Percentiles rank a stretch among this genome's conserved stretches.
Evolutionary conservation across 2,888 invertebrate genomes (phyloP).

Genomic region (Copidosoma aretas): DNA sequence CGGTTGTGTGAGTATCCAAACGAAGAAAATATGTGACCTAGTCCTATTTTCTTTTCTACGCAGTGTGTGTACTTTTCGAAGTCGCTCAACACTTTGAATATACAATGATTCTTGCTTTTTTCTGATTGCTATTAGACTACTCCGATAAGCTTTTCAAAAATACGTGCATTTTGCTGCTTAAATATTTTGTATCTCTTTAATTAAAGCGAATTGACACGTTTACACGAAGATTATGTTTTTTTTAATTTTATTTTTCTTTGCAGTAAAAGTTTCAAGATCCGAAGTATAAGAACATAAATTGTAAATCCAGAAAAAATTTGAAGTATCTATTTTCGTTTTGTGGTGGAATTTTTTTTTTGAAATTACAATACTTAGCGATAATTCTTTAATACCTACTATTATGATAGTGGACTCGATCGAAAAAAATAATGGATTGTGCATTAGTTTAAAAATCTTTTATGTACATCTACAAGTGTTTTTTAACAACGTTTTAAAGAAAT

Average conservation of each 20-base stretch:
- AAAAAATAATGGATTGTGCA: conserved; percentile 16
- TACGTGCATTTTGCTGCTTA: conserved; percentile 30
- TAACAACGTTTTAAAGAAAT: not conserved
- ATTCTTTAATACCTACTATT: conserved; percentile 5
- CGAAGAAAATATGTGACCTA: too few relatives aligned
- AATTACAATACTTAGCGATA: conserved; percentile 12
- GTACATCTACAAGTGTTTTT: conserved; percentile 13
- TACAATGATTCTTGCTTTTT: conserved; percentile 12
- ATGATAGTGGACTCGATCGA: conserved; percentile 10
- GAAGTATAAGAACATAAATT: conserved; percentile 36
- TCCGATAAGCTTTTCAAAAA: conserved; percentile 36
- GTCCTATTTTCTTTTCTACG: too few relatives aligned
- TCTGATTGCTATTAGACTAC: conserved; percentile 14
- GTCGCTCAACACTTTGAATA: conserved; percentile 23
- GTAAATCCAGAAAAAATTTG: conserved; percentile 31
- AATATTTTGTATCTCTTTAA: conserved; percentile 16
- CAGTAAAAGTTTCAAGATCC: conserved; percentile 14
- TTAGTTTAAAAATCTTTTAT: not conserved
- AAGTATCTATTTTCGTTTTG: conserved; percentile 11
- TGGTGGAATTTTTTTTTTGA: conserved; percentile 16
- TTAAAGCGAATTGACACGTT: conserved; percentile 35
- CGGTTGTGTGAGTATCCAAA: conserved; percentile 30
- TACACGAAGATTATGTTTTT: conserved; percentile 21
- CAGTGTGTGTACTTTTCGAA: conserved; percentile 13
- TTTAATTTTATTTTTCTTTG: conserved; percentile 10